These are phyloP conservation scores for Notodonta dromedarius DNA, from an alignment of 2,888 invertebrate genomes.

Conservation along the genomic window DNA sequence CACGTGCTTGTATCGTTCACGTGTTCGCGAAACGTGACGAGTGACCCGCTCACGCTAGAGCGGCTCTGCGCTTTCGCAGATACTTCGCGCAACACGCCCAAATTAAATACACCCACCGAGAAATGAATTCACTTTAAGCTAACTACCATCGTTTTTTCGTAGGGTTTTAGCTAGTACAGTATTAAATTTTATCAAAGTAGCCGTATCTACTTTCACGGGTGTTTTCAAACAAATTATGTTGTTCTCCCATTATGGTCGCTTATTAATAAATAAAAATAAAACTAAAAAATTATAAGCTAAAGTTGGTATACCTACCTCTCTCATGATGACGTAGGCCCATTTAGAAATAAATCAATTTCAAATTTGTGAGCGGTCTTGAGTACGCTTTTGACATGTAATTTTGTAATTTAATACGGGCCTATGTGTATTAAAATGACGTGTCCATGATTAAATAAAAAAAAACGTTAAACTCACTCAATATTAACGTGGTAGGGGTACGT, in stretches of 20 bases:
- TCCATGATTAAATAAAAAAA: too few relatives aligned
- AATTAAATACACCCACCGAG: conserved; percentile 25
- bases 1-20: conserved; percentile 60
- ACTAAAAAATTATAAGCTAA: not conserved
- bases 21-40: conserved; percentile 62
- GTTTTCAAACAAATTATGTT: conserved; percentile 15
- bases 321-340: too few relatives aligned
- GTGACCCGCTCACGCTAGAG: conserved; percentile 37
- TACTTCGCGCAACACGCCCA: conserved; percentile 28
- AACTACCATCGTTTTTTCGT: conserved; percentile 9
- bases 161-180: conserved; percentile 13
- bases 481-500: too few relatives aligned
- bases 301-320: too few relatives aligned
- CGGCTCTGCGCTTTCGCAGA: conserved; percentile 35
- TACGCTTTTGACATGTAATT: too few relatives aligned
- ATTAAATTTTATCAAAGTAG: too few relatives aligned
- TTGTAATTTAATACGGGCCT: too few relatives aligned
- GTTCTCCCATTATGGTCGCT: not conserved
- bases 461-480: too few relatives aligned
- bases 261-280: not conserved
- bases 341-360: too few relatives aligned
- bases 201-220: too few relatives aligned
- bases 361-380: too few relatives aligned
- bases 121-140: not conserved
- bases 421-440: too few relatives aligned